phyloP scores from a whole-genome alignment of 2,113 vertebrate genomes.

The Mesoclemmys tuberculata region DNA sequence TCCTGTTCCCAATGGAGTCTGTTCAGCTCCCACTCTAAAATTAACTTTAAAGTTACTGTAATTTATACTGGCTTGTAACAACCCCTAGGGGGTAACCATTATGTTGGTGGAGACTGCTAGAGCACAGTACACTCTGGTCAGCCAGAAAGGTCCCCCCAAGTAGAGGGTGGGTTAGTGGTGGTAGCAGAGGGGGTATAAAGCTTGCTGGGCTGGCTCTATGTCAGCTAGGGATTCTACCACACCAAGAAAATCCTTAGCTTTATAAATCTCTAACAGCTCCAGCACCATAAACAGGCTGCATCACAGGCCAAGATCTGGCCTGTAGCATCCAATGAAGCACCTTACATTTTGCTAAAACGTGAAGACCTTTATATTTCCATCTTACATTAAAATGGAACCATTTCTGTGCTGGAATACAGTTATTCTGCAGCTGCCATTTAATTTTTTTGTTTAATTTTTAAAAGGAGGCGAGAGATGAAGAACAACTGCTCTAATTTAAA shows the following conservation, averaged over 20 bases:
- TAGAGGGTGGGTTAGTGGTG: background rate
- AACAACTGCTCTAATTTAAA: conserved; percentile 9
- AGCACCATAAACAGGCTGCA: background rate
- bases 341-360: background rate
- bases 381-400: background rate
- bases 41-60: background rate
- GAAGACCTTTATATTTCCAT: background rate
- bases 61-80: background rate
- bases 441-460: background rate
- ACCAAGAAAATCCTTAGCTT: background rate
- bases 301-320: background rate
- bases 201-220: background rate
- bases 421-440: background rate
- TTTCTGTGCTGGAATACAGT: fast-evolving
- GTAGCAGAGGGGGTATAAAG: background rate
- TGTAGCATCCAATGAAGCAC: background rate
- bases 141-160: background rate
- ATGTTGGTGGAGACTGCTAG: too few species aligned
- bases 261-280: background rate
- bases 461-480: background rate
- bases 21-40: background rate
- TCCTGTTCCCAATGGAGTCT: too few species aligned
- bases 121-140: background rate
- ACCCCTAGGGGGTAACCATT: background rate
- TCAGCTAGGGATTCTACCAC: background rate